Base-by-base conservation (phyloP, 2,888 invertebrate genomes). In the Drosophila mercatorum region DNA sequence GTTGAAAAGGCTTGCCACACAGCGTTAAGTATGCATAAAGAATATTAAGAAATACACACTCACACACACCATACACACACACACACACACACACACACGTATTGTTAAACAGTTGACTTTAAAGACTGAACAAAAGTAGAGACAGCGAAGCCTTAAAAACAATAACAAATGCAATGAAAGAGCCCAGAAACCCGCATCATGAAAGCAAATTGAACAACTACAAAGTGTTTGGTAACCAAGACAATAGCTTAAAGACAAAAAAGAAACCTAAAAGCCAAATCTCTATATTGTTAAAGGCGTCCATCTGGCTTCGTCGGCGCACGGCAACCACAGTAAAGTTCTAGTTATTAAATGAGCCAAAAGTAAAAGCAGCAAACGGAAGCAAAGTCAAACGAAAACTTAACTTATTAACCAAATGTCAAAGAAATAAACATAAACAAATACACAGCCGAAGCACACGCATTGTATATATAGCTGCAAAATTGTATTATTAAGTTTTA, bases 391-490 rank as follows among this genome's bases (percentile, higher is more conserved):
- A 76, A 69, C 43, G 65, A 28, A 67, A 65, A 49, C 74, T 75
- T 85, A 85, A 85, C 75, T 85, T 88, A 85, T 88, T 88, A 83
- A 85, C 72, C 70, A 84, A 87, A 84, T 76, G 75, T 68, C 70
- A 67, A 79, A 75, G 66, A 69, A 72, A 44, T 75, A 66, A 65
- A 14, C 26, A 72, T 17, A 68, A 59, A 62, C 36, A 71, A 49
- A 49, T 63, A 57, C 61, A 73, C 51, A 65, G 69, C 55, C 80
- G 75, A 82, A 56, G 60, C 64, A 69, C 58, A 51, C 51, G 52
- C 61, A 73, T 65, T 78, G 75, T 77, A 75, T 22, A 78, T 80
- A 78, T 81, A 82, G 60, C 66, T 61, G 56, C 66, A 73, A 69
- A 17, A 55, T 75, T 85, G 57, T 46, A 55, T 36, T 17, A 49